Evolutionary conservation across 2,888 invertebrate species (phyloP).

Genomic region (Cyclophora punctaria): DNA sequence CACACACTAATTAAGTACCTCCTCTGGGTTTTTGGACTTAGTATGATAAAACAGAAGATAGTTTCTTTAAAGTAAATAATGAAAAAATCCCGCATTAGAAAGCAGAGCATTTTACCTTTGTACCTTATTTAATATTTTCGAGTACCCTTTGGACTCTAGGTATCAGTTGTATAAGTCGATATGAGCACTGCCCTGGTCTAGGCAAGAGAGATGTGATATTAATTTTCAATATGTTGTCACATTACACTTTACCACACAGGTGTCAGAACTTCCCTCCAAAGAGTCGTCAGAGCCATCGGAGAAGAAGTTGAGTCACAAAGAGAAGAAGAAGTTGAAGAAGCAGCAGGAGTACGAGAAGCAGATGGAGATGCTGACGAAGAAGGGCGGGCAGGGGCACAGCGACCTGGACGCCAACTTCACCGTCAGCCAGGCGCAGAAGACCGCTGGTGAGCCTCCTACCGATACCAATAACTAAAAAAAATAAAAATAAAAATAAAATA

Average conservation of each 20-base stretch:
- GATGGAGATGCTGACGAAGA: constrained; percentile 87
- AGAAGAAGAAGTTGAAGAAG: constrained; percentile 93
- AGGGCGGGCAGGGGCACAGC: constrained; percentile 92
- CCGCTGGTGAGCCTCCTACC: constrained; percentile 60
- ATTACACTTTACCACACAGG: constrained; percentile 16
- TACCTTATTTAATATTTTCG: too few relatives aligned
- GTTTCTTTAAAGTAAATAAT: too few relatives aligned
- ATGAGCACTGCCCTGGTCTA: too few relatives aligned
- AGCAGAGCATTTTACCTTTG: too few relatives aligned
- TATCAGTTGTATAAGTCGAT: too few relatives aligned
- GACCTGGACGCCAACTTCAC: constrained; percentile 96
- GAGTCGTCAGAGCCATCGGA: constrained; percentile 62
- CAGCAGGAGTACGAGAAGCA: constrained; percentile 92
- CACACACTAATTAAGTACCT: neutral
- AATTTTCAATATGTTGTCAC: neutral
- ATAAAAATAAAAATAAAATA: too few relatives aligned
- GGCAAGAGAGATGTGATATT: too few relatives aligned
- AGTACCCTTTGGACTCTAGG: too few relatives aligned
- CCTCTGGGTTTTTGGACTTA: too few relatives aligned
- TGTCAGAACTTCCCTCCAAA: constrained; percentile 31
- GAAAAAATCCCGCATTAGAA: too few relatives aligned
- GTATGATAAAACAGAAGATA: too few relatives aligned
- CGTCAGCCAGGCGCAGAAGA: constrained; percentile 88
- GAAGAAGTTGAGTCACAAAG: constrained; percentile 91
- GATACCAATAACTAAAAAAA: too few relatives aligned